phyloP scores from a whole-genome alignment of 2,113 vertebrate species.

The Mohoua ochrocephala region DNA sequence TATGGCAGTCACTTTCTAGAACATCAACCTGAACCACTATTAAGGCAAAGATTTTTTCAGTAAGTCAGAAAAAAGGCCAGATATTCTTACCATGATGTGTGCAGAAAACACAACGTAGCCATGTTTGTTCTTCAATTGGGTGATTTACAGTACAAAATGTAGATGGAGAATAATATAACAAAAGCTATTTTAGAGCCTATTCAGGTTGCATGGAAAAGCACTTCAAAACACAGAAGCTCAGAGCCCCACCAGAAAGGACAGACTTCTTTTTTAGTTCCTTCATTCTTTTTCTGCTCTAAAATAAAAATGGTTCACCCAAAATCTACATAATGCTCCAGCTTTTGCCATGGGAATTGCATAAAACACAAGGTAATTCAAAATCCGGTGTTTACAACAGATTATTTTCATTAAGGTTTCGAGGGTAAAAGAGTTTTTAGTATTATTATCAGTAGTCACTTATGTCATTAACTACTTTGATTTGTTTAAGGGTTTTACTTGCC shows the following conservation, averaged over 20 bases:
- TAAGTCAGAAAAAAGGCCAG: not conserved
- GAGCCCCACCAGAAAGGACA: not conserved
- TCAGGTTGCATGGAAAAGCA: not conserved
- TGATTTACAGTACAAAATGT: not conserved
- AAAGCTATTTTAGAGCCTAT: not conserved
- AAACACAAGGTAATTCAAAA: not conserved
- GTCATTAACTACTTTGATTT: not conserved
- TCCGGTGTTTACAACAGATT: not conserved
- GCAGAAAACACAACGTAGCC: not conserved
- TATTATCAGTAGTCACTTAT: not conserved
- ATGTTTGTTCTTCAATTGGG: rapidly evolving
- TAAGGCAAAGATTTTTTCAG: not conserved
- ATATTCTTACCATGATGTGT: not conserved
- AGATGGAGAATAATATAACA: not conserved
- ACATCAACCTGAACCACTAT: not conserved
- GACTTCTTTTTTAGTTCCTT: not conserved
- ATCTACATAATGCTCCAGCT: not conserved
- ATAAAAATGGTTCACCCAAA: not conserved
- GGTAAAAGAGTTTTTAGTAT: not conserved
- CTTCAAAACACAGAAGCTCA: not conserved
- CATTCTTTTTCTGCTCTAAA: not conserved
- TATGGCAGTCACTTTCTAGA: not conserved
- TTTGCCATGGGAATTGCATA: not conserved
- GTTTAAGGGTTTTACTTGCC: not conserved
- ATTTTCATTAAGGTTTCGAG: not conserved